Evolutionary conservation across 1,140 invertebrate genomes (phyloP).

Genomic region (Oreohelix idahoensis): DNA sequence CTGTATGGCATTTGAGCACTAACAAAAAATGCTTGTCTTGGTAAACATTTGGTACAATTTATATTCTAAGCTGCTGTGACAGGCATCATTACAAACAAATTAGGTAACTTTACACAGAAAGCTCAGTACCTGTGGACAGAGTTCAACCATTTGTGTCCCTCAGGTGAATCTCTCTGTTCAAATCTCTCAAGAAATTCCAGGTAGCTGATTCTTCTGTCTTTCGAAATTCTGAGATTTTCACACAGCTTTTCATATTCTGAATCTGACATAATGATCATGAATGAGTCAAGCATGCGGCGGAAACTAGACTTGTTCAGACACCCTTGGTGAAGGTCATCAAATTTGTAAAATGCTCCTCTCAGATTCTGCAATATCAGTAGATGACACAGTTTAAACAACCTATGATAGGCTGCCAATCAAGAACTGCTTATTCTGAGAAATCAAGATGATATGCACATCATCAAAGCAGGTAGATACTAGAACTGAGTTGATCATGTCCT

Average conservation of each 20-base stretch:
- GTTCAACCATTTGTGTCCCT: conserved; percentile 69
- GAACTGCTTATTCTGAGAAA: too few species aligned
- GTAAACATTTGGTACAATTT: too few species aligned
- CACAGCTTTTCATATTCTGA: conserved; percentile 68
- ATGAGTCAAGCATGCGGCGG: conserved; percentile 65
- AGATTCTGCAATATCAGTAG: conserved; percentile 65
- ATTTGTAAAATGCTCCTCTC: conserved; percentile 69
- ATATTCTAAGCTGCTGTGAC: too few species aligned
- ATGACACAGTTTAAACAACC: too few species aligned
- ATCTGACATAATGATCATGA: conserved; percentile 66
- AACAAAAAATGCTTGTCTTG: too few species aligned
- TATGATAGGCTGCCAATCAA: too few species aligned
- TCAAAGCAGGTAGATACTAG: too few species aligned
- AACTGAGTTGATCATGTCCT: too few species aligned
- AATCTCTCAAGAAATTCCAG: conserved; percentile 64
- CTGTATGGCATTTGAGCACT: too few species aligned
- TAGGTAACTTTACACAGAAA: too few species aligned
- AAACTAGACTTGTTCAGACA: conserved; percentile 64
- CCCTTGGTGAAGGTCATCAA: conserved; percentile 69
- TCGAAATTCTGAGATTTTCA: conserved; percentile 59
- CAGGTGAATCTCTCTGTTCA: conserved; percentile 64
- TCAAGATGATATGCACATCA: too few species aligned
- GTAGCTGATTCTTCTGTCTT: conserved; percentile 59
- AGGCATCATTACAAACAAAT: too few species aligned
- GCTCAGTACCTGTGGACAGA: conserved; percentile 65